These are phyloP conservation scores for Crocuta crocuta DNA, from an alignment of 2,113 vertebrate species.

Conservation along the genomic window DNA sequence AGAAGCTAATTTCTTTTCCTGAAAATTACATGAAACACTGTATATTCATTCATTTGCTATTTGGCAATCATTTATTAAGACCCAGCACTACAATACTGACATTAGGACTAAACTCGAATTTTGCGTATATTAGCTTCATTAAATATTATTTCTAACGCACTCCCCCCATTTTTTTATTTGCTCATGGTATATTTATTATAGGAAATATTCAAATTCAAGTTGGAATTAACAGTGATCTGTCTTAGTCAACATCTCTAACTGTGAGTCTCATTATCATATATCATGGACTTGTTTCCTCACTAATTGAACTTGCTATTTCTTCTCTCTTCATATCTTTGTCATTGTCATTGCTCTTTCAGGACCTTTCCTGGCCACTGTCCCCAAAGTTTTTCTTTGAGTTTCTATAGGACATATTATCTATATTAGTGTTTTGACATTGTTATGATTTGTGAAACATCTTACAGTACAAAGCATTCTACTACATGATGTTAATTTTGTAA, in stretches of 20 bases:
- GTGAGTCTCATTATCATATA: background rate
- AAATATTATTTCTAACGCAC: background rate
- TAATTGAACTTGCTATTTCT: background rate
- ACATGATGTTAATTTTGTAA: background rate
- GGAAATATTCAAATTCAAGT: background rate
- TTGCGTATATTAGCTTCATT: background rate
- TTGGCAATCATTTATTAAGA: slow-evolving; percentile 22
- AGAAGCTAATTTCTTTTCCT: background rate
- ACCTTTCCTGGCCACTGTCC: background rate
- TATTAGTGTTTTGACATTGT: background rate
- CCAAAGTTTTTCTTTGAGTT: slow-evolving; percentile 10
- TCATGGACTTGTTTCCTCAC: background rate
- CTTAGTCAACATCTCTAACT: background rate
- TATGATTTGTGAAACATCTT: background rate
- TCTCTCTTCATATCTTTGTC: background rate
- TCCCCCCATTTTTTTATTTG: background rate
- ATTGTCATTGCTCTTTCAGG: background rate
- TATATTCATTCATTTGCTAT: background rate
- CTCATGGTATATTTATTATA: background rate
- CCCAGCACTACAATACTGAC: background rate
- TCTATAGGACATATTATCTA: background rate
- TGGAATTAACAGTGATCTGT: background rate
- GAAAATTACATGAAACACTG: background rate
- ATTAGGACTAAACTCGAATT: background rate
- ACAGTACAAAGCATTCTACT: background rate